Conservation (phyloP, 2,113 vertebrate genomes). For the Notothenia coriiceps region DNA sequence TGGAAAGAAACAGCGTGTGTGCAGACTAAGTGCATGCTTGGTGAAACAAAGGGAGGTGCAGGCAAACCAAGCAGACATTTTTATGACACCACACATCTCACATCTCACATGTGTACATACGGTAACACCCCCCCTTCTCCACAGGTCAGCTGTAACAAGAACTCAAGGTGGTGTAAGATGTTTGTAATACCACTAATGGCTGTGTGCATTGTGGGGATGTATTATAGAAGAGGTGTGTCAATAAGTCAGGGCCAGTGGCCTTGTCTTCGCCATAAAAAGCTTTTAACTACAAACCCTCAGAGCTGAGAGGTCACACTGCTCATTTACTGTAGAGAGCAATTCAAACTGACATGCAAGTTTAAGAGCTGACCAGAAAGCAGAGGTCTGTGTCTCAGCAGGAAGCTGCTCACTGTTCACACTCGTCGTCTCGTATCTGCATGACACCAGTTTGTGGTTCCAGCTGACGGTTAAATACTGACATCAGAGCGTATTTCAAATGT, state of each 20-base stretch:
- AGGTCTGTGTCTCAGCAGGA: neutral
- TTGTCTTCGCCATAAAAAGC: neutral
- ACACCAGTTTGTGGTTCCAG: constrained; percentile 19
- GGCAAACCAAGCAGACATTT: constrained; percentile 15
- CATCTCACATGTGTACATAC: constrained; percentile 2
- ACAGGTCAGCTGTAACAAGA: constrained; percentile 11
- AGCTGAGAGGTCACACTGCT: neutral
- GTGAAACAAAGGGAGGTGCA: constrained; percentile 15
- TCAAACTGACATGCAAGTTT: neutral
- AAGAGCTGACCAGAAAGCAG: neutral
- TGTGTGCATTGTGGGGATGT: neutral
- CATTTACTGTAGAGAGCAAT: neutral
- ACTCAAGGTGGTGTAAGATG: constrained; percentile 12
- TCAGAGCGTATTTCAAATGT: neutral
- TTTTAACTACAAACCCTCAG: neutral
- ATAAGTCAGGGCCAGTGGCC: neutral
- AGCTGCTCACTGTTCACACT: neutral
- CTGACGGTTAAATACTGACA: neutral
- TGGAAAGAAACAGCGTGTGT: constrained; percentile 7
- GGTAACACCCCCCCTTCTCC: neutral
- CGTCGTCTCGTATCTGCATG: neutral
- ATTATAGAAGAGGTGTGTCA: neutral
- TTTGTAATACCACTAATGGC: constrained; percentile 31
- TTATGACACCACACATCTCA: neutral
- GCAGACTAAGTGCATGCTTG: neutral